Percentiles rank a stretch among this genome's conserved stretches.
Evolutionary conservation across 2,888 invertebrate genomes (phyloP).

Genomic region (Drosophila anceps): DNA sequence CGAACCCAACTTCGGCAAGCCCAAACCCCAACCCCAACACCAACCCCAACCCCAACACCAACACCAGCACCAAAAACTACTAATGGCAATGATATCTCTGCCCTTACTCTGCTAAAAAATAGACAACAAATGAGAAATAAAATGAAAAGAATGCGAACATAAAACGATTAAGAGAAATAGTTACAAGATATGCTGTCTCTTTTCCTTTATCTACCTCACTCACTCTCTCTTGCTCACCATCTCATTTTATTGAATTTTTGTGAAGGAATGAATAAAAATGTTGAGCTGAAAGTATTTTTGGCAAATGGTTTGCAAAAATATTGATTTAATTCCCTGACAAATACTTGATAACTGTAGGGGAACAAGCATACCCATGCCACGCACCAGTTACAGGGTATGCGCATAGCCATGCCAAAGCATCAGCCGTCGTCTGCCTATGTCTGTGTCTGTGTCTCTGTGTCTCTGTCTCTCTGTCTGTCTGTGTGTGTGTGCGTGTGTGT

Average conservation of each 20-base stretch:
- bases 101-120: constrained; percentile 15
- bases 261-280: not conserved
- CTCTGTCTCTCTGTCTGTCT: not conserved
- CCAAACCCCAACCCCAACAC: constrained; percentile 4
- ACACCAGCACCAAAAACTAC: constrained; percentile 11
- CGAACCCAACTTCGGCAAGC: constrained; percentile 23
- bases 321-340: not conserved
- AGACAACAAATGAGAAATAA: not conserved
- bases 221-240: no score
- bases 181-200: not conserved
- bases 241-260: not conserved
- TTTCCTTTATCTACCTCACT: no score
- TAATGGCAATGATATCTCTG: constrained; percentile 12
- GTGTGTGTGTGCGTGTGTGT: not conserved
- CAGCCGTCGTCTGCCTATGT: not conserved
- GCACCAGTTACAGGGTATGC: constrained; percentile 11
- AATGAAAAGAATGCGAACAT: constrained; percentile 16
- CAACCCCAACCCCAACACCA: not conserved
- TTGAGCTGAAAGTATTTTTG: not conserved
- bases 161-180: not conserved
- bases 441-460: not conserved
- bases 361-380: not conserved
- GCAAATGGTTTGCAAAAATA: not conserved
- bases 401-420: not conserved
- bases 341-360: not conserved